Base-by-base conservation (phyloP, 2,113 vertebrate genomes). In the Heloderma charlesbogerti region DNA sequence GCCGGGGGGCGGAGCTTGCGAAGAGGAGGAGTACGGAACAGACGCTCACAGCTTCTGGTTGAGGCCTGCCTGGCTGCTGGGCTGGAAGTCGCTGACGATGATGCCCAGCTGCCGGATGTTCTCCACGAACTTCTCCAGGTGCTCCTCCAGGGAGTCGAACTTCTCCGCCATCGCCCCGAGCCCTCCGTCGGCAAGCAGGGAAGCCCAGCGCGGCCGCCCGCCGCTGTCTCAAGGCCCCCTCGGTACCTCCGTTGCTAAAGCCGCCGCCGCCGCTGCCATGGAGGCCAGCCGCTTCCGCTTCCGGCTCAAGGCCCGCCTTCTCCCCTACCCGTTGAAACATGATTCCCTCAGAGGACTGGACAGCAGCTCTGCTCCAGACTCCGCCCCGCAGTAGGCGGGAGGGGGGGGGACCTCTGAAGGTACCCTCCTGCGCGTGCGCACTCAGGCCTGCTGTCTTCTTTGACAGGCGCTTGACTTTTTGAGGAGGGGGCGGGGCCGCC, bases 11-110 rank as follows among this genome's bases (percentile, higher is more conserved):
- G 5, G 12, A 8, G 3, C 15, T 37, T 4, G 1, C 27, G 13
- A 13, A 51, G 1, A 4, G 8, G 57, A 20, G 31, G 6, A 13
- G 4, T 10, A 27, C 2, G 57, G 20, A 13, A 1, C 43, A 20
- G 9, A 6, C 1, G 31, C 98, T 98, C 95, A 99, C 99, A 99
- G 95, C 91, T 99, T 99, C 94, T 99, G 99, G 94, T 99, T 99
- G 84, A 99, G 98, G 8, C 98, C 99, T 6, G 99, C 97, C 94
- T 99, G 99, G 94, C 99, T 99, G 97, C 99, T 99, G 16, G 99
- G 99, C 95, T 99, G 99, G 95, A 99, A 99, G 95, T 99, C 99
- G 93, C 99, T 99, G 86, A 99, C 99, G 96, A 99, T 99, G 94
- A 99, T 99, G 93, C 99, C 99, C 89, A 99, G 94, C 96, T 99